Conservation (phyloP, 2,113 vertebrate genomes). For the Nansenia antarctica region DNA sequence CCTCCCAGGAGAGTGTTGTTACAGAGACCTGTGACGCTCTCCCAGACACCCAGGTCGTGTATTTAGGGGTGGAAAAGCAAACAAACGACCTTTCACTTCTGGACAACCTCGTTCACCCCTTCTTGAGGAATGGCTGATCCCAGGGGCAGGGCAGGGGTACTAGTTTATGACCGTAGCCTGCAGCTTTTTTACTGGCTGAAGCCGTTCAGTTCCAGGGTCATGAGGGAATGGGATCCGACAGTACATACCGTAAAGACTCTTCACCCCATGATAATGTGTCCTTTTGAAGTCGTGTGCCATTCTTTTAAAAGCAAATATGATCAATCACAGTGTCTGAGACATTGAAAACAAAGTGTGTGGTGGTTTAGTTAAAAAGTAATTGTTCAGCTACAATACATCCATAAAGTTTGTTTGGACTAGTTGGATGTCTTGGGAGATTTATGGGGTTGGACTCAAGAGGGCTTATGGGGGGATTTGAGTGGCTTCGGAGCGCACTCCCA, state of each 20-base stretch:
- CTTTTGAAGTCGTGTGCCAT: background rate
- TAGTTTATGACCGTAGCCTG: background rate
- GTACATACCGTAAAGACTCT: background rate
- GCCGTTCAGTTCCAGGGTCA: too few relatives aligned
- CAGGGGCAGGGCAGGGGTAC: background rate
- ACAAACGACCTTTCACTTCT: background rate
- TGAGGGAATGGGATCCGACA: background rate
- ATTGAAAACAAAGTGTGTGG: background rate
- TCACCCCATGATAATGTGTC: background rate
- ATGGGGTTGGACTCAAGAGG: too few relatives aligned
- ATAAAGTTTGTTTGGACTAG: conserved; percentile 14
- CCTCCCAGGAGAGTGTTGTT: background rate
- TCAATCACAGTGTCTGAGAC: background rate
- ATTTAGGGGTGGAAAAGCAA: conserved; percentile 6
- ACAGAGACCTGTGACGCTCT: too few relatives aligned
- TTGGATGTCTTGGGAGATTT: too few relatives aligned
- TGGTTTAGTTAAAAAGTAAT: background rate
- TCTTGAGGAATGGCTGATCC: background rate
- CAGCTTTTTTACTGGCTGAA: background rate
- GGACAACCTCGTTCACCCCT: background rate
- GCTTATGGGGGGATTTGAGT: conserved; percentile 13
- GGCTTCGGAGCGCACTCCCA: background rate
- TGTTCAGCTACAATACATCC: background rate
- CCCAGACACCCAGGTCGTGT: background rate
- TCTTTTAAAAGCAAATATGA: background rate